Percentiles rank a stretch among this genome's conserved stretches.
phyloP scores from a whole-genome alignment of 2,113 vertebrate species.

The Alethe castanea region DNA sequence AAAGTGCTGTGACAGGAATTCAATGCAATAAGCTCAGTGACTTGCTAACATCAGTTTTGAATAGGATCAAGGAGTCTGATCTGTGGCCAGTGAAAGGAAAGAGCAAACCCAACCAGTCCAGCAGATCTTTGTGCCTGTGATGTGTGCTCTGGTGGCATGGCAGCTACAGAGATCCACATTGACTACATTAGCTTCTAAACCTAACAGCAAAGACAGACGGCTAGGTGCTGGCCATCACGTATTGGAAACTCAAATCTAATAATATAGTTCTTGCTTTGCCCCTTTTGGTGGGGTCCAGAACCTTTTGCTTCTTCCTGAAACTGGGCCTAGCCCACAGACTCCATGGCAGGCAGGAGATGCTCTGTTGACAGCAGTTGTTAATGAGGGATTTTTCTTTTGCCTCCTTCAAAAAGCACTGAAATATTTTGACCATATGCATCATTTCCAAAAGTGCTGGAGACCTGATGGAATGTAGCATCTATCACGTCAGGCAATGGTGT shows the following conservation, averaged over 20 bases:
- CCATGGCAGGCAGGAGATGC: background rate
- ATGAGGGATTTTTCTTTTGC: background rate
- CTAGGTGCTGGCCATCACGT: background rate
- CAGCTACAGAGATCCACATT: background rate
- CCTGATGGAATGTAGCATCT: background rate
- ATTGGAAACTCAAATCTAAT: background rate
- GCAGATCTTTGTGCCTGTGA: background rate
- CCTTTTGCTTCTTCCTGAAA: background rate
- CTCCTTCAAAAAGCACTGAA: background rate
- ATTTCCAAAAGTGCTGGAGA: background rate
- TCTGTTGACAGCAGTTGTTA: background rate
- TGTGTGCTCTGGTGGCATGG: accelerated
- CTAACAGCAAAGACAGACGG: background rate
- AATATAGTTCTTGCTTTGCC: background rate
- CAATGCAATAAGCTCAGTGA: background rate
- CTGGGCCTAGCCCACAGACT: background rate
- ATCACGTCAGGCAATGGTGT: background rate
- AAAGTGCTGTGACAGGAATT: background rate
- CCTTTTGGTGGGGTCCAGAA: background rate
- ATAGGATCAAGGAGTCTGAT: background rate
- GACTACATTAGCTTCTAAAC: background rate
- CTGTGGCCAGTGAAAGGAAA: background rate
- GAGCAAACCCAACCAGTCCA: background rate
- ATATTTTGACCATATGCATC: background rate
- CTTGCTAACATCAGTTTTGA: background rate